These are phyloP conservation scores for Hyppa rectilinea DNA, from an alignment of 2,888 invertebrate species.

Conservation along the genomic window DNA sequence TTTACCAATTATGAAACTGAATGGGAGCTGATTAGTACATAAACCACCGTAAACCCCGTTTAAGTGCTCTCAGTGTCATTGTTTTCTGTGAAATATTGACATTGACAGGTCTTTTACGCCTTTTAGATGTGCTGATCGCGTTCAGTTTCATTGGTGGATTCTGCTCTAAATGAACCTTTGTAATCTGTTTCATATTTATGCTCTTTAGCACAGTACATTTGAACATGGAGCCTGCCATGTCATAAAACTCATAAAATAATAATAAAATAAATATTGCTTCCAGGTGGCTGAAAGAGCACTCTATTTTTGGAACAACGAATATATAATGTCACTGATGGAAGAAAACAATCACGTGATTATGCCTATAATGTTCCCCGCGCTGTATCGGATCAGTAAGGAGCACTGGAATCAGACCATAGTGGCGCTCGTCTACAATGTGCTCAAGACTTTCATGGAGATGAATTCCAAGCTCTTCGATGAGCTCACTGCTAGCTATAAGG, in stretches of 20 bases:
- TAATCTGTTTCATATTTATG: neutral
- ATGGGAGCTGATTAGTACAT: too few species aligned
- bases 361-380: conserved; percentile 99
- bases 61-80: too few species aligned
- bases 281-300: conserved; percentile 99
- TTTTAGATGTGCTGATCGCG: too few species aligned
- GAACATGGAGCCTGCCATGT: neutral
- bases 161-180: neutral
- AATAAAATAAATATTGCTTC: conserved; percentile 56
- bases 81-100: too few species aligned
- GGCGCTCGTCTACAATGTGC: conserved; percentile 99
- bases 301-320: conserved; percentile 99
- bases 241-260: neutral
- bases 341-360: conserved; percentile 99
- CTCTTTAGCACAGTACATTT: neutral
- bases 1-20: too few species aligned
- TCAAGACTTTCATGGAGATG: conserved; percentile 99
- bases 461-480: conserved; percentile 99
- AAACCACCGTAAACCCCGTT: too few species aligned
- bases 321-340: conserved; percentile 99
- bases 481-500: conserved; percentile 99
- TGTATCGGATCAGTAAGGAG: conserved; percentile 99
- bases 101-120: too few species aligned
- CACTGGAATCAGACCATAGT: conserved; percentile 99
- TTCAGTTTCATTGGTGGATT: too few species aligned